Percentiles rank a stretch among this genome's conserved stretches.
Evolutionary conservation across 2,797 vertebrate species (phyloP).

Genomic region (Pipistrellus kuhlii): DNA sequence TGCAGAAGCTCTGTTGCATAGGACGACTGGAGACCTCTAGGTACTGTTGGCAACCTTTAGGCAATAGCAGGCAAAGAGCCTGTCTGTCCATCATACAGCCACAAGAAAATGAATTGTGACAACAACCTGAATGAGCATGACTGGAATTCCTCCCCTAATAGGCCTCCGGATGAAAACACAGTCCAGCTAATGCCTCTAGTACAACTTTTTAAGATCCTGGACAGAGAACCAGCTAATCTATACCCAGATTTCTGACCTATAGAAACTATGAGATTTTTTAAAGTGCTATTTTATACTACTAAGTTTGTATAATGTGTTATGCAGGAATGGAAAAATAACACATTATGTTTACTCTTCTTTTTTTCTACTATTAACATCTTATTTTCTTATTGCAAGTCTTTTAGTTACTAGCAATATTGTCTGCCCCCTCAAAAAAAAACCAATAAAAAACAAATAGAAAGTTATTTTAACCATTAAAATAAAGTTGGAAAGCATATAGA

Average conservation of each 20-base stretch:
- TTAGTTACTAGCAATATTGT: constrained; percentile 1
- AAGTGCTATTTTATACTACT: neutral
- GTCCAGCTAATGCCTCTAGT: neutral
- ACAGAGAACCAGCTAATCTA: neutral
- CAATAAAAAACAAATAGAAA: neutral
- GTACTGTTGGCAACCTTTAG: neutral
- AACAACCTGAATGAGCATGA: neutral
- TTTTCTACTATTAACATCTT: neutral
- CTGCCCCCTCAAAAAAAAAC: neutral
- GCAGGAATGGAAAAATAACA: neutral
- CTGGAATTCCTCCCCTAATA: neutral
- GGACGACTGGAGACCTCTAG: neutral
- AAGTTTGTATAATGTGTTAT: neutral
- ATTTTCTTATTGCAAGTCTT: neutral
- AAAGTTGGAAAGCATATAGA: neutral
- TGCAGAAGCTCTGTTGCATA: rapidly evolving
- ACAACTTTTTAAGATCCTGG: neutral
- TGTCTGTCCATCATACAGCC: neutral
- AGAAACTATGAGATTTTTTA: neutral
- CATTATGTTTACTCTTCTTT: neutral
- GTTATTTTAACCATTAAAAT: neutral
- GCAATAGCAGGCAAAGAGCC: neutral
- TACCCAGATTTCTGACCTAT: neutral
- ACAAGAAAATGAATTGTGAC: neutral
- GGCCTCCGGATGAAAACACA: neutral